A percentile compares a stretch with the other conserved stretches of the same genome.
Conservation (phyloP, 2,888 invertebrate genomes). For the Hirtodrosophila confusa region DNA sequence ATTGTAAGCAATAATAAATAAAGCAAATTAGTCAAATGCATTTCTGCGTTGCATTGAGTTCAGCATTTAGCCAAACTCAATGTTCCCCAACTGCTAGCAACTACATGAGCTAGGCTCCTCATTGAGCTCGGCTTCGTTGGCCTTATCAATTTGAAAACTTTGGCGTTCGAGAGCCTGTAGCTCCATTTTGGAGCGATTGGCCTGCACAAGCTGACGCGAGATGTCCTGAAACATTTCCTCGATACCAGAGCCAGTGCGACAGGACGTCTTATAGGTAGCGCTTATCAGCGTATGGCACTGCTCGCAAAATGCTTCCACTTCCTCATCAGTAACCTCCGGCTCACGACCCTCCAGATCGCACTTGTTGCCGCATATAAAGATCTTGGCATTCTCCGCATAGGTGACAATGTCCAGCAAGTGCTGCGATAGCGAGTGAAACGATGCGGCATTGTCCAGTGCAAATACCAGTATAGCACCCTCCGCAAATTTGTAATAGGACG, state of each 20-base stretch:
- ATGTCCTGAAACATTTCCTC: slow-evolving; percentile 97
- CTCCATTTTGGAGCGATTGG: slow-evolving; percentile 92
- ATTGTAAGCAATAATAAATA: slow-evolving; percentile 46
- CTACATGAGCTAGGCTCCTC: slow-evolving; percentile 81
- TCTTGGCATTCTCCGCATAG: slow-evolving; percentile 97
- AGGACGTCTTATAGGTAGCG: slow-evolving; percentile 94
- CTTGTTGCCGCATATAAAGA: slow-evolving; percentile 97
- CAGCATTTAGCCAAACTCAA: slow-evolving; percentile 78
- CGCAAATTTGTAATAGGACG: slow-evolving; percentile 97
- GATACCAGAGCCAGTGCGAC: slow-evolving; percentile 93
- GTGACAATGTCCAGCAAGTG: slow-evolving; percentile 96
- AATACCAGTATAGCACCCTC: slow-evolving; percentile 97
- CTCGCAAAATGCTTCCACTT: slow-evolving; percentile 95
- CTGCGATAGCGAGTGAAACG: slow-evolving; percentile 95
- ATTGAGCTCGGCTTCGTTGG: slow-evolving; percentile 85
- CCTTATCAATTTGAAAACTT: slow-evolving; percentile 90
- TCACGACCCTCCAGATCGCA: slow-evolving; percentile 90
- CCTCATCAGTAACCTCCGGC: slow-evolving; percentile 92
- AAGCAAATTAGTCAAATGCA: slow-evolving; percentile 39
- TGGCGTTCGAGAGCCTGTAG: slow-evolving; percentile 91
- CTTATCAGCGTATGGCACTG: slow-evolving; percentile 96
- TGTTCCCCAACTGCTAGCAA: slow-evolving; percentile 83
- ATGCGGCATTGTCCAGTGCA: slow-evolving; percentile 94
- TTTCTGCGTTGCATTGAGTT: slow-evolving; percentile 59
- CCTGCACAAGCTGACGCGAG: slow-evolving; percentile 91